Evolutionary conservation across 2,113 vertebrate species (phyloP).

Genomic region (Lonchura striata): DNA sequence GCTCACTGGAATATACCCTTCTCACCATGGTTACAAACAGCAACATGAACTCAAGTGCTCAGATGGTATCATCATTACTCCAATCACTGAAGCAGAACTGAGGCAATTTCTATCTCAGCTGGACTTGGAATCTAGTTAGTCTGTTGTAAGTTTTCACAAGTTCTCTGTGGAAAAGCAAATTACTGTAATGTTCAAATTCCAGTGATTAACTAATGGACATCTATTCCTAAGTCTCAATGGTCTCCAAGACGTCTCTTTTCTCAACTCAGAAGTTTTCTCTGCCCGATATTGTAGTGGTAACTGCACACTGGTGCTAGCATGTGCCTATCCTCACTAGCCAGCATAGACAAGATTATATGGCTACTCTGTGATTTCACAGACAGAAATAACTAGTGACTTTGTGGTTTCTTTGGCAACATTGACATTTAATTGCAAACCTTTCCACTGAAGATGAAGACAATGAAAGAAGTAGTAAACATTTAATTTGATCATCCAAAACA

Average conservation of each 20-base stretch:
- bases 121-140: neutral
- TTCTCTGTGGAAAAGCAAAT: neutral
- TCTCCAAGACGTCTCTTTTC: neutral
- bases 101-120: neutral
- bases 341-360: fast-evolving
- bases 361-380: neutral
- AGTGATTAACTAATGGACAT: neutral
- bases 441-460: neutral
- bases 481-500: neutral
- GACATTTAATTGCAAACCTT: neutral
- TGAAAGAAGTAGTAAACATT: neutral
- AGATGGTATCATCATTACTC: neutral
- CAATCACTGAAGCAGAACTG: neutral
- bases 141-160: neutral
- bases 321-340: neutral
- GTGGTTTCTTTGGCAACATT: neutral
- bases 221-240: neutral
- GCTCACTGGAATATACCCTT: neutral
- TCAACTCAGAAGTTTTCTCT: neutral
- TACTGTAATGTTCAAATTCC: neutral
- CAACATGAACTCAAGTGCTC: neutral
- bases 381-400: neutral
- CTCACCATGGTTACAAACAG: neutral
- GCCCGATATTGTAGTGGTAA: neutral
- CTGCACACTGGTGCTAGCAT: neutral